Conservation (phyloP, 1,140 invertebrate genomes). For the Dendroctonus ponderosae region DNA sequence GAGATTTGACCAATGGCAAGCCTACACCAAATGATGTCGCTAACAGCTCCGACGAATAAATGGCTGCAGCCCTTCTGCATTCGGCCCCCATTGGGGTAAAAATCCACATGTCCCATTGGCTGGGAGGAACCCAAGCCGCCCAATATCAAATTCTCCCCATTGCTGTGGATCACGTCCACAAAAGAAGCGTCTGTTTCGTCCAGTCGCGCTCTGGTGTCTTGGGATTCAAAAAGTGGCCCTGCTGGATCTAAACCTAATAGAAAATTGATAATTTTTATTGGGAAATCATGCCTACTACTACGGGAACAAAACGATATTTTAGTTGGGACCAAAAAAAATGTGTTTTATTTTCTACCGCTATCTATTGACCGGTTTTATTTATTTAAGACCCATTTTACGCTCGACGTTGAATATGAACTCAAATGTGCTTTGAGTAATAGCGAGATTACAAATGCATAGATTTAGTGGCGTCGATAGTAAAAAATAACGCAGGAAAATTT, state of each 20-base stretch:
- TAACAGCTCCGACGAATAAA: constrained; percentile 86
- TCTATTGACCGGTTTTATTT: neutral
- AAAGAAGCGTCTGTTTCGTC: constrained; percentile 85
- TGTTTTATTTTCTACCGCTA: too few species aligned
- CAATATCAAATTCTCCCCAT: constrained; percentile 83
- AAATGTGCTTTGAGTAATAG: too few species aligned
- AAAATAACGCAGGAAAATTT: too few species aligned
- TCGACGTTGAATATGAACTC: too few species aligned
- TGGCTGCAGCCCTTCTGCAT: constrained; percentile 81
- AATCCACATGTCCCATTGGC: constrained; percentile 88
- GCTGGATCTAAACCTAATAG: constrained; percentile 80
- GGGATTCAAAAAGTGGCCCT: constrained; percentile 84
- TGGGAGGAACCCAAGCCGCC: constrained; percentile 82
- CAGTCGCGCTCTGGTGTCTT: constrained; percentile 75
- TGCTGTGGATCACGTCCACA: constrained; percentile 93
- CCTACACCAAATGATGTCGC: constrained; percentile 88
- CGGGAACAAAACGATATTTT: neutral
- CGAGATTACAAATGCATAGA: too few species aligned
- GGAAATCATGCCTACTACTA: neutral
- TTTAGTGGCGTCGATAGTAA: too few species aligned
- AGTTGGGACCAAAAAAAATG: too few species aligned
- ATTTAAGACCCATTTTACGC: neutral
- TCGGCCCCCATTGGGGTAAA: constrained; percentile 87
- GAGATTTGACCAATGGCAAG: constrained; percentile 24
- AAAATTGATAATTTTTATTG: neutral